phyloP scores from a whole-genome alignment of 2,888 invertebrate genomes.

The Caenorhabditis drosophilae region DNA sequence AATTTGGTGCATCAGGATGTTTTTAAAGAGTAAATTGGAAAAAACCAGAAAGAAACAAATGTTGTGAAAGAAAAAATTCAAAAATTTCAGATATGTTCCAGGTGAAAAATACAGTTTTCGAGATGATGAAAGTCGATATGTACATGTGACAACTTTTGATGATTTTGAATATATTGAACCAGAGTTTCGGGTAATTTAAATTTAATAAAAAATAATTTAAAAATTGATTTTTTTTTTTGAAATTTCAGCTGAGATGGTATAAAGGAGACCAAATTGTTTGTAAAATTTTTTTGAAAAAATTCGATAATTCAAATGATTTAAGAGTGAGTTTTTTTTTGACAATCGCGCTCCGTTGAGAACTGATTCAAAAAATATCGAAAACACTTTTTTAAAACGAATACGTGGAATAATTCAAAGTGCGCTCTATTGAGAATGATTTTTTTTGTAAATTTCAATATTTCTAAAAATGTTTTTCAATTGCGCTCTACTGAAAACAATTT shows the following conservation, averaged over 20 bases:
- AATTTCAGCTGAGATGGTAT: slow-evolving; percentile 15
- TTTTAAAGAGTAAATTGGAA: background rate
- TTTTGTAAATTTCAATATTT: background rate
- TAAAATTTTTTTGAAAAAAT: slow-evolving; percentile 1
- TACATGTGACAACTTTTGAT: slow-evolving; percentile 3
- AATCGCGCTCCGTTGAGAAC: background rate
- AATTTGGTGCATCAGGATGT: slow-evolving; percentile 3
- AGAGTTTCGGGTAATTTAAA: slow-evolving; percentile 22
- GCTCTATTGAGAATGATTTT: too few relatives aligned
- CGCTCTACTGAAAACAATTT: too few relatives aligned
- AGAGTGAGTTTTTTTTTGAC: background rate
- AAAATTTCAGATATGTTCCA: slow-evolving; percentile 8
- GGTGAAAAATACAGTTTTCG: slow-evolving; percentile 12
- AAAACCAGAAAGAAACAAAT: background rate
- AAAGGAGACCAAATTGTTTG: slow-evolving; percentile 8
- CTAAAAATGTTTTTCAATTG: background rate
- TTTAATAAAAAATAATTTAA: background rate
- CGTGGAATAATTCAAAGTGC: background rate
- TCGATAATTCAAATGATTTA: background rate
- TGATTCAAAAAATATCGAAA: background rate
- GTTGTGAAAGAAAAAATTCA: background rate
- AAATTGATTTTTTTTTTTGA: background rate
- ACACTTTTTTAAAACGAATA: background rate
- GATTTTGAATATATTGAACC: slow-evolving; percentile 36
- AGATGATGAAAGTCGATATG: slow-evolving; percentile 8